These are phyloP conservation scores for Meta bourneti DNA, from an alignment of 2,888 invertebrate species.

Conservation along the genomic window DNA sequence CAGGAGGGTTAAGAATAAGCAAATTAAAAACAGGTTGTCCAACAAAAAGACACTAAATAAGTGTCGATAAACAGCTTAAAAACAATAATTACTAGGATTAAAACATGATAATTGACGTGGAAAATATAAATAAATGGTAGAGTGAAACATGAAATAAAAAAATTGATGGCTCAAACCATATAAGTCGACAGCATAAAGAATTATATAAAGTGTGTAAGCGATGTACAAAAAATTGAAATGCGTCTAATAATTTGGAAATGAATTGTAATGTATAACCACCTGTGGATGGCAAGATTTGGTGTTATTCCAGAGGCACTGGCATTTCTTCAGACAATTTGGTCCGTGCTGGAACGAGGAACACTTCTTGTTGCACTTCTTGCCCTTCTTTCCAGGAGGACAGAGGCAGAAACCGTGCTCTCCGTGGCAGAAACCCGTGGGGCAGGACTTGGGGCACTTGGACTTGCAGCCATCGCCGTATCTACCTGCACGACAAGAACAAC, in stretches of 20 bases:
- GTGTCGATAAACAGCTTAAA: too few species aligned
- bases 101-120: too few species aligned
- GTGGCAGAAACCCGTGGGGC: conserved; percentile 66
- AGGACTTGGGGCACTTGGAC: conserved; percentile 58
- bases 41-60: too few species aligned
- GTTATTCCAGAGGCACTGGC: conserved; percentile 63
- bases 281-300: conserved; percentile 57
- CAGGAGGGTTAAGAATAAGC: too few species aligned
- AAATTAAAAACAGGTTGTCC: too few species aligned
- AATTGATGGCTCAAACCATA: too few species aligned
- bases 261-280: conserved; percentile 9
- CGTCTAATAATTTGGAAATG: not conserved
- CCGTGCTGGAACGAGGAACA: conserved; percentile 50
- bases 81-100: too few species aligned
- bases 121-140: too few species aligned
- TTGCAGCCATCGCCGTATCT: conserved; percentile 40
- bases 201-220: not conserved
- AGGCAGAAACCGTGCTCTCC: conserved; percentile 48
- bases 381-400: conserved; percentile 61
- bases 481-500: not conserved
- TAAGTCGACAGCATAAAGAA: not conserved
- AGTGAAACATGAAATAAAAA: too few species aligned
- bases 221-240: not conserved
- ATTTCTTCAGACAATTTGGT: conserved; percentile 58
- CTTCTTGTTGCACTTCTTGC: conserved; percentile 55